Percentiles rank a stretch among this genome's conserved stretches.
These are phyloP conservation scores for Serripes groenlandicus DNA, from an alignment of 2,888 invertebrate genomes.

Conservation along the genomic window DNA sequence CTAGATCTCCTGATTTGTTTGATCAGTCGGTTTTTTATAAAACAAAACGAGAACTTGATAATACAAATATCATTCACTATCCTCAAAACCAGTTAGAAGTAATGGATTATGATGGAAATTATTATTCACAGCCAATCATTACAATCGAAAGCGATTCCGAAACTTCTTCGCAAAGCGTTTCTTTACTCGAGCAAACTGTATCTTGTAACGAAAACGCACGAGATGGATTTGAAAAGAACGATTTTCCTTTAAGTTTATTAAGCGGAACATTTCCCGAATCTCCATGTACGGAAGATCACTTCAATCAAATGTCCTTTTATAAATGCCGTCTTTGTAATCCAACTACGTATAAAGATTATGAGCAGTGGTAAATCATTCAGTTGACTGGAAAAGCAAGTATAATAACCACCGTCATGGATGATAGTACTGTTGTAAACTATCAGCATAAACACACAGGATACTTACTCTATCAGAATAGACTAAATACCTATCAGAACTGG, in stretches of 20 bases:
- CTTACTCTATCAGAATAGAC: not conserved
- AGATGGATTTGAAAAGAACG: not conserved
- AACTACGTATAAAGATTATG: slow-evolving; percentile 20
- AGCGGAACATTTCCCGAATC: slow-evolving; percentile 3
- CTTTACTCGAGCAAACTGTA: not conserved
- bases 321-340: slow-evolving; percentile 4
- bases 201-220: not conserved
- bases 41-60: not conserved
- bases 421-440: not conserved
- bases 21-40: not conserved
- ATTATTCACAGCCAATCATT: no score
- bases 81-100: slow-evolving; percentile 1
- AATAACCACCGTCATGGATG: not conserved
- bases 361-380: not conserved
- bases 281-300: not conserved
- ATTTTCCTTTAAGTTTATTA: slow-evolving; percentile 2
- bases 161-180: not conserved
- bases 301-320: not conserved
- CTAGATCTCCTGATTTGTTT: not conserved
- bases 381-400: not conserved
- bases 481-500: slow-evolving; percentile 4
- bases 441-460: not conserved
- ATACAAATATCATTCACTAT: not conserved
- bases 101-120: not conserved
- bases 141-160: not conserved